These are phyloP conservation scores for Meandrusa payeni DNA, from an alignment of 2,888 invertebrate species.

Conservation along the genomic window DNA sequence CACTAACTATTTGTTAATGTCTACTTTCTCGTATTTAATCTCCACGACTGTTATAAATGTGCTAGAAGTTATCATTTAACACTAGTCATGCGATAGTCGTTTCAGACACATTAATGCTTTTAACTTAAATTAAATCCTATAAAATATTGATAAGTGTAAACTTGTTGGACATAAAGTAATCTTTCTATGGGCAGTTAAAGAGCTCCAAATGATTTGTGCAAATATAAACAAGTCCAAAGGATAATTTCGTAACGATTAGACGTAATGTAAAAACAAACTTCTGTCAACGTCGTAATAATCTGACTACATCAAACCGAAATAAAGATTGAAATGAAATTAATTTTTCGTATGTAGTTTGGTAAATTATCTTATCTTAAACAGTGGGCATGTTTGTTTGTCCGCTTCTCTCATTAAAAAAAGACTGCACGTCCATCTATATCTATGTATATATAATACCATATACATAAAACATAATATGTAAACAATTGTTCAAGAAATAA, in stretches of 20 bases:
- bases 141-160: conserved; percentile 33
- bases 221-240: conserved; percentile 5
- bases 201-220: background rate
- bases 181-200: background rate
- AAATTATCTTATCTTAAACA: no score
- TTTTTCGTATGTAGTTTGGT: no score
- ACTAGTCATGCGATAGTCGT: conserved; percentile 57
- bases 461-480: no score
- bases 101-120: conserved; percentile 64
- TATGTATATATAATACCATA: no score
- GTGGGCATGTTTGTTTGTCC: no score
- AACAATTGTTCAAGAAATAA: no score
- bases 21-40: conserved; percentile 13
- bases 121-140: conserved; percentile 62
- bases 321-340: no score
- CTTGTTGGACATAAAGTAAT: conserved; percentile 2
- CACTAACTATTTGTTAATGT: conserved; percentile 16
- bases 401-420: no score
- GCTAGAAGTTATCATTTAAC: conserved; percentile 54
- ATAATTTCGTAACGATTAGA: no score
- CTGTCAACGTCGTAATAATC: conserved; percentile 3
- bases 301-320: background rate
- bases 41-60: conserved; percentile 44
- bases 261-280: conserved; percentile 20
- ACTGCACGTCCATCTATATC: no score